Base-by-base conservation (phyloP, 2,797 vertebrate genomes). In the Salarias fasciatus region DNA sequence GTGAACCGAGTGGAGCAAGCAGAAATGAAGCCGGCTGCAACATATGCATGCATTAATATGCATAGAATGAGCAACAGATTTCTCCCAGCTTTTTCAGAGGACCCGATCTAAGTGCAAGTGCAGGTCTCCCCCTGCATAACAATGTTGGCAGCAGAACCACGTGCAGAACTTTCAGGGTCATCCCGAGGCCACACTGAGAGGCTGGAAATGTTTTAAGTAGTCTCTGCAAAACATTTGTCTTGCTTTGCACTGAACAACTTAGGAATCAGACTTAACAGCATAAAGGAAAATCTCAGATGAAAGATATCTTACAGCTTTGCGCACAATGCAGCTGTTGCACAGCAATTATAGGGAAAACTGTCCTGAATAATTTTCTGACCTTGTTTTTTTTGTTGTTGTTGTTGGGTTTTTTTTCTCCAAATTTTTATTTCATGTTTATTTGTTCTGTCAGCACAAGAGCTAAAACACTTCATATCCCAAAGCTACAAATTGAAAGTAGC, bases 31-130 rank as follows among this genome's bases (percentile, higher is more conserved):
- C 67, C 47, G 69, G 63, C 53, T 42, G 70, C 55, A 66, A 77
- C 69, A 68, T 58, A 63, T 64, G 49, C 64, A 30, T 59, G 43
- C 68, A 73, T 88, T 84, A 78, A 80, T 81, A 84, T 88, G 79
- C 76, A 83, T 69, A 47, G 69, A 76, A 70, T 45, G 62, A 68
- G 49, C 59, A 47, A 70, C 62, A 29, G 43, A 57, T 50, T 64
- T 69, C 43, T 37, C 11, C 31, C 31, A 55, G 53, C 43, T 83
- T 69, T 83, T 78, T 59, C 66, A 2, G 53, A 49, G 14, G 63
- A 82, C 65, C 38, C 38, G 55, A 53, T 52, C 49, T 70, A 58
- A 68, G 36, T 54, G 35, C n/a, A 33, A 67, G 55, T 29, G 12
- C 47, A 36, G 48, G 35, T 57, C 56, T 54, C 40, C 36, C 11